Evolutionary conservation across 2,113 vertebrate genomes (phyloP).

Genomic region (Mustela lutreola): DNA sequence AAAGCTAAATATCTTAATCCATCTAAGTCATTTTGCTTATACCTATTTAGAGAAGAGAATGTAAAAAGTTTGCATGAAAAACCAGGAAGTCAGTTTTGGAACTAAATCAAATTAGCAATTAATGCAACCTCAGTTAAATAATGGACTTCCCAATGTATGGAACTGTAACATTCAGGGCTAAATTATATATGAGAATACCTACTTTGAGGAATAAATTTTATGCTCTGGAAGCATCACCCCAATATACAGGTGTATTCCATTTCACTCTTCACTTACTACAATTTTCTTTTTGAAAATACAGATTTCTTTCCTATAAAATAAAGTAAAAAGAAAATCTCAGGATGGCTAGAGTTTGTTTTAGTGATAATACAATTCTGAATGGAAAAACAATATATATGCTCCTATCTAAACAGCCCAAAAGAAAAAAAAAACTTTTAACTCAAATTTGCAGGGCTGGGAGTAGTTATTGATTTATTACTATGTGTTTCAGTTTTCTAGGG

Average conservation of each 20-base stretch:
- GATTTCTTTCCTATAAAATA: constrained; percentile 18
- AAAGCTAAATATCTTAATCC: constrained; percentile 17
- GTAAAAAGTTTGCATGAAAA: constrained; percentile 35
- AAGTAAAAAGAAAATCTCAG: not conserved
- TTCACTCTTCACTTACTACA: not conserved
- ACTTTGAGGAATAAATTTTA: not conserved
- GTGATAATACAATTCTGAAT: not conserved
- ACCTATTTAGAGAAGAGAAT: not conserved
- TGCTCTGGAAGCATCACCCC: not conserved
- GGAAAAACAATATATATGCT: not conserved
- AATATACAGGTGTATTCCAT: not conserved
- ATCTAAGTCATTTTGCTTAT: constrained; percentile 1
- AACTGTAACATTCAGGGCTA: not conserved
- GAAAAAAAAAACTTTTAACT: not conserved
- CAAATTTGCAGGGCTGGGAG: not conserved
- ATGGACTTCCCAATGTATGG: not conserved
- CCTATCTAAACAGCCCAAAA: constrained; percentile 28
- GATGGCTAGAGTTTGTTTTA: constrained; percentile 25
- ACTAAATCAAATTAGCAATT: constrained; percentile 13
- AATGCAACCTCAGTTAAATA: constrained; percentile 45
- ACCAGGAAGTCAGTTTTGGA: not conserved
- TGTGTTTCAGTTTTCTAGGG: not conserved
- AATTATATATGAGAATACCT: constrained; percentile 20
- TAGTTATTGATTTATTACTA: constrained; percentile 26
- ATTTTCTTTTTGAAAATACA: not conserved